These are phyloP conservation scores for Siphamia tubifer DNA, from an alignment of 2,113 vertebrate species.

Conservation along the genomic window DNA sequence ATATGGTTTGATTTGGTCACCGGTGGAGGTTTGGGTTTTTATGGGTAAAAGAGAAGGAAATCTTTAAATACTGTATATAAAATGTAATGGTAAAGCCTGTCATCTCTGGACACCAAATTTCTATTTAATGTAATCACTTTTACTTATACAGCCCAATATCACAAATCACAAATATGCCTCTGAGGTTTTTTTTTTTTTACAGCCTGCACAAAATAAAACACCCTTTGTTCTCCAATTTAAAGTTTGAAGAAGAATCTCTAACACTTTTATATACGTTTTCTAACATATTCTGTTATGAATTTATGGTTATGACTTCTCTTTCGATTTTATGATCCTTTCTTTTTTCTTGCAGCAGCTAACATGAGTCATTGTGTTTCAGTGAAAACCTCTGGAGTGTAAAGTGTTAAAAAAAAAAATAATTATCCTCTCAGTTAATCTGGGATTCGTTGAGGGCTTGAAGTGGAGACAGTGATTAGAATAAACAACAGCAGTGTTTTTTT, in stretches of 20 bases:
- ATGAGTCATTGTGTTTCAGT: conserved; percentile 18
- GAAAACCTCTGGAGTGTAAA: conserved; percentile 10
- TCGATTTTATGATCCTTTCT: neutral
- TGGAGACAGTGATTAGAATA: conserved; percentile 6
- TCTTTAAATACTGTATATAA: too few relatives aligned
- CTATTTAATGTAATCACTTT: neutral
- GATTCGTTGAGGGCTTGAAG: conserved; percentile 6
- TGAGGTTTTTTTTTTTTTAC: too few relatives aligned
- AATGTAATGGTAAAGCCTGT: too few relatives aligned
- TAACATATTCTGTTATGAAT: neutral
- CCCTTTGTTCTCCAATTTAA: too few relatives aligned
- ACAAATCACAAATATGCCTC: too few relatives aligned
- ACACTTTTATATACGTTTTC: too few relatives aligned
- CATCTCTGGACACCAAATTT: neutral
- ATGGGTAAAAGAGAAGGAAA: too few relatives aligned
- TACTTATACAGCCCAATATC: too few relatives aligned
- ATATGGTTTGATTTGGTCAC: too few relatives aligned
- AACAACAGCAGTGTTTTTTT: conserved; percentile 1
- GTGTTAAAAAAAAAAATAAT: conserved; percentile 23
- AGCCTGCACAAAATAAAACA: too few relatives aligned
- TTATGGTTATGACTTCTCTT: conserved; percentile 2
- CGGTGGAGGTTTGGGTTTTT: too few relatives aligned
- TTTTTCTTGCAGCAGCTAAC: neutral
- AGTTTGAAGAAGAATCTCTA: too few relatives aligned
- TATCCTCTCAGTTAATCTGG: conserved; percentile 7